Conservation (phyloP, 2,888 invertebrate species). For the Helicoverpa assulta region DNA sequence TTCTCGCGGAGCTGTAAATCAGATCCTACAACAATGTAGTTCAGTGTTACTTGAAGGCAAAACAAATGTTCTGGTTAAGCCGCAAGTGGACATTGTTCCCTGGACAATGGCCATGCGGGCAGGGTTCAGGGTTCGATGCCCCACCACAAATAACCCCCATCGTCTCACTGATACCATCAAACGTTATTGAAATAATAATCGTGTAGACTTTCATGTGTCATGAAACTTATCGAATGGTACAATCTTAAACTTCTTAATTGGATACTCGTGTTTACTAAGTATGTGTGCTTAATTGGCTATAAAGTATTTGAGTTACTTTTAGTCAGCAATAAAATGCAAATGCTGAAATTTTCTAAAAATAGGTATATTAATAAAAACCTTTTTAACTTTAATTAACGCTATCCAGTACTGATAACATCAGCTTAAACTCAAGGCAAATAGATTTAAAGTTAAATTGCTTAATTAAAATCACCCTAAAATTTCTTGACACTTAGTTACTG, state of each 20-base stretch:
- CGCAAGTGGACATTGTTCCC: slow-evolving; percentile 77
- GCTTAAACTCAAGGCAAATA: not conserved
- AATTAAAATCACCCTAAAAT: too few relatives aligned
- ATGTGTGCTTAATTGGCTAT: slow-evolving; percentile 15
- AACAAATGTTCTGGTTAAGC: slow-evolving; percentile 65
- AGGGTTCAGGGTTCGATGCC: slow-evolving; percentile 78
- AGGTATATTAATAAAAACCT: not conserved
- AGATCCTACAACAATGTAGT: slow-evolving; percentile 58
- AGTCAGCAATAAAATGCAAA: not conserved
- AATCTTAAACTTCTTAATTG: slow-evolving; percentile 36
- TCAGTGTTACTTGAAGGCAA: slow-evolving; percentile 56
- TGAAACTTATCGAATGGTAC: slow-evolving; percentile 40
- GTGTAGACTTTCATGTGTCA: slow-evolving; percentile 59
- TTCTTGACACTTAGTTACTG: too few relatives aligned
- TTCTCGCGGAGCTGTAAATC: slow-evolving; percentile 51
- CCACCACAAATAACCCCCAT: slow-evolving; percentile 84
- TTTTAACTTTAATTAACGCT: not conserved
- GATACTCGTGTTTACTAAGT: slow-evolving; percentile 23
- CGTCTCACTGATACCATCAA: slow-evolving; percentile 79
- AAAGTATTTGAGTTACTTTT: not conserved
- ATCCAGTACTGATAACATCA: not conserved
- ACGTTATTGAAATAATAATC: slow-evolving; percentile 76
- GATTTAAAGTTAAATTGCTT: not conserved
- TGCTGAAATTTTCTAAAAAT: not conserved
- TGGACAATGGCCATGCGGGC: slow-evolving; percentile 85